Conservation (phyloP, 2,797 vertebrate genomes). For the Myotis daubentonii region DNA sequence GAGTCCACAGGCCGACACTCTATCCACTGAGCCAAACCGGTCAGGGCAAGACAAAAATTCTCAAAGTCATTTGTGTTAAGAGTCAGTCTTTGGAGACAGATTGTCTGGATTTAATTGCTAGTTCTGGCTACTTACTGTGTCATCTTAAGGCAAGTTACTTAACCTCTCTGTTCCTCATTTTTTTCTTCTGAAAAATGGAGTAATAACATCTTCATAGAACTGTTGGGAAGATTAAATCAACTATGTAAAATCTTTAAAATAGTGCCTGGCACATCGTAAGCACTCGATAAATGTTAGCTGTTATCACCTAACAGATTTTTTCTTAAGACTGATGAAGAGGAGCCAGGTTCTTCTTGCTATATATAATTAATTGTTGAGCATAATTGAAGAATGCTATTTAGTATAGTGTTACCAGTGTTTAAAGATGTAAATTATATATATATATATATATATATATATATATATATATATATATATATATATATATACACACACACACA, state of each 20-base stretch:
- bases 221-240: slow-evolving; percentile 43
- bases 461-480: neutral
- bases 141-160: slow-evolving; percentile 31
- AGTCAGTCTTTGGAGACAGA: neutral
- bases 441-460: neutral
- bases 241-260: neutral
- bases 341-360: slow-evolving; percentile 37
- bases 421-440: neutral
- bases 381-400: slow-evolving; percentile 45
- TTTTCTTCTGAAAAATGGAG: slow-evolving; percentile 31
- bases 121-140: neutral
- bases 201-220: neutral
- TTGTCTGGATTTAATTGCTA: slow-evolving; percentile 1
- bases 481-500: neutral
- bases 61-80: slow-evolving; percentile 37
- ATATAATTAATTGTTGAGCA: neutral
- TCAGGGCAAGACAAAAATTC: neutral
- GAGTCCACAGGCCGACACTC: no score
- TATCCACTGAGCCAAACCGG: no score
- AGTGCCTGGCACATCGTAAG: slow-evolving; percentile 60
- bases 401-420: slow-evolving; percentile 12
- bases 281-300: slow-evolving; percentile 57
- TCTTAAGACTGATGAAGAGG: slow-evolving; percentile 1
- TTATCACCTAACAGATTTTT: slow-evolving; percentile 12
- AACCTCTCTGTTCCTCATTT: slow-evolving; percentile 1